Evolutionary conservation across 35 echinoderm and acorn worm species (phyloP).

Genomic region (Lytechinus variegatus): DNA sequence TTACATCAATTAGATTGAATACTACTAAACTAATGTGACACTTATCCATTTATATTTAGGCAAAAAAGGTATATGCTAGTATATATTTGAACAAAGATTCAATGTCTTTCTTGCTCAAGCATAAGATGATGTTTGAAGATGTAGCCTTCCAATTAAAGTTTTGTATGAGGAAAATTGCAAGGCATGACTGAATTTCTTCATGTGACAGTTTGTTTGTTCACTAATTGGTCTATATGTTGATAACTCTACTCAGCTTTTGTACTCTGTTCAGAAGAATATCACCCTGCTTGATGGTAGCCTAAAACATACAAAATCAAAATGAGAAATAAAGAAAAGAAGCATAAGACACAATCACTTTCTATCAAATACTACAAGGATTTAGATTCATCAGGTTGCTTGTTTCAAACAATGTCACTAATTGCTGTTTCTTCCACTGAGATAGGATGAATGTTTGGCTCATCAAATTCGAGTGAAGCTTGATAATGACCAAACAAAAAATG

Average conservation of each 20-base stretch:
- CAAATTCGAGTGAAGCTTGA: neutral
- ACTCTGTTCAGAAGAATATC: constrained; percentile 96
- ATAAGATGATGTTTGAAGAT: too few species aligned
- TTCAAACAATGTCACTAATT: neutral
- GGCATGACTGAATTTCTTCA: neutral
- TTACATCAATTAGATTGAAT: neutral
- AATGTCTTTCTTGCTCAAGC: too few species aligned
- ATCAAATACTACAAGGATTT: neutral
- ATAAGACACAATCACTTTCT: neutral
- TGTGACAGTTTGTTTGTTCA: constrained; percentile 23
- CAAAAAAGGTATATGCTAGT: too few species aligned
- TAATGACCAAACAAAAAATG: neutral
- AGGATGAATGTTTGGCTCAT: neutral
- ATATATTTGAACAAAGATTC: too few species aligned
- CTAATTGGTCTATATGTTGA: constrained; percentile 77
- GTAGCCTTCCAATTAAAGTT: too few species aligned
- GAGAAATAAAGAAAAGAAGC: neutral
- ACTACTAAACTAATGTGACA: neutral
- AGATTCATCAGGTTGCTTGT: neutral
- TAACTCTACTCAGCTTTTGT: constrained; percentile 96
- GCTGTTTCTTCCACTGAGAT: neutral
- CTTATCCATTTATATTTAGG: neutral
- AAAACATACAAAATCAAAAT: constrained; percentile 45
- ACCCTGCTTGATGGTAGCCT: constrained; percentile 99
- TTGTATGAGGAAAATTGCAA: neutral